Evolutionary conservation across 2,888 invertebrate genomes (phyloP).

Genomic region (Diplolepis rosae): DNA sequence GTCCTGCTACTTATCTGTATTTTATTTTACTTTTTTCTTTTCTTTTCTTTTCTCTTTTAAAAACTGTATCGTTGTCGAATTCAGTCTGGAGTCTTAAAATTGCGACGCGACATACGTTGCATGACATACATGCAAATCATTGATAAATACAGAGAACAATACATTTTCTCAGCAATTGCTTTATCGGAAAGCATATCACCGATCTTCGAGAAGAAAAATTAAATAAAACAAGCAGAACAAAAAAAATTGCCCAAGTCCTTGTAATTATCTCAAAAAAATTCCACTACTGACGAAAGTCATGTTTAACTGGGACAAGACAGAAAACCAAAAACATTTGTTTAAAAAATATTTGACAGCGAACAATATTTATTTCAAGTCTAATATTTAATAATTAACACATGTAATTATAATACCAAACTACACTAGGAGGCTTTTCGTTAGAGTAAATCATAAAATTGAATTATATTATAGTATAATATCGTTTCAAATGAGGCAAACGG

Average conservation of each 20-base stretch:
- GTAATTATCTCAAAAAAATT: background rate
- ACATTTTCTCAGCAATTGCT: background rate
- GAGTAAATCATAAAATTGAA: no score
- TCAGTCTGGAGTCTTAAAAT: constrained; percentile 26
- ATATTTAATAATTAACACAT: no score
- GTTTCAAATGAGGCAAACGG: no score
- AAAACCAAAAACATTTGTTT: background rate
- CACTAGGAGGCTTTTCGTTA: no score
- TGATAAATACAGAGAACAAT: constrained; percentile 20
- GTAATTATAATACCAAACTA: no score
- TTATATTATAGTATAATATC: no score
- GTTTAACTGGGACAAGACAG: background rate
- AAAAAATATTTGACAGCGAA: background rate
- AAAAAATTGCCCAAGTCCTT: background rate
- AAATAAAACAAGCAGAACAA: background rate
- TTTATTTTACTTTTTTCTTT: constrained; percentile 26
- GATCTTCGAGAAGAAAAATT: background rate
- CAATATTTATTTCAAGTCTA: background rate
- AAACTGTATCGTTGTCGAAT: background rate
- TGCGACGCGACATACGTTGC: constrained; percentile 15
- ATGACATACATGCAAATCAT: background rate
- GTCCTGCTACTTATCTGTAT: constrained; percentile 40
- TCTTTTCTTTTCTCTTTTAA: background rate
- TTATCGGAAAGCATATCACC: background rate
- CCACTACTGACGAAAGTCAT: background rate